These are phyloP conservation scores for Rhodophaea formosa DNA, from an alignment of 2,888 invertebrate genomes.

Conservation along the genomic window DNA sequence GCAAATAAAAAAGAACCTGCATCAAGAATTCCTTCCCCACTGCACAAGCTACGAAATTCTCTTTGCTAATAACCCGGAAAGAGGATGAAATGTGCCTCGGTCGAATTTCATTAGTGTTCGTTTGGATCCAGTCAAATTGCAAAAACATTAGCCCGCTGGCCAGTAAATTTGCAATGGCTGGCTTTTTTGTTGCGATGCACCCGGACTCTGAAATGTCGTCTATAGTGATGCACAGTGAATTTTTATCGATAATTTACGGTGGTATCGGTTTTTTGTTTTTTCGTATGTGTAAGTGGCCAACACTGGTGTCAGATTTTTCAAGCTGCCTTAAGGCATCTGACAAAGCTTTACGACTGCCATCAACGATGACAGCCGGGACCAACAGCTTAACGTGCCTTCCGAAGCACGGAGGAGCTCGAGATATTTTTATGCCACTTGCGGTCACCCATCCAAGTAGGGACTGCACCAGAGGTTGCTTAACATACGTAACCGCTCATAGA, in stretches of 20 bases:
- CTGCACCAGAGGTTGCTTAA: no score
- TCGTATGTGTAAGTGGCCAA: no score
- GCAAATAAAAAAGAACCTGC: background rate
- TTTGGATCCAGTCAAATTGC: conserved; percentile 44
- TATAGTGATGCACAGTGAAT: conserved; percentile 34
- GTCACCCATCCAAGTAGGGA: no score
- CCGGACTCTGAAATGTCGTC: conserved; percentile 47
- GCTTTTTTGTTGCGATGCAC: conserved; percentile 62
- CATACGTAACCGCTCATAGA: no score
- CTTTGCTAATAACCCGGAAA: conserved; percentile 25
- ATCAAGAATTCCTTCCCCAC: background rate
- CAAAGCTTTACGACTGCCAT: no score
- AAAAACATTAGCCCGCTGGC: conserved; percentile 50
- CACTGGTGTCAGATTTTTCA: no score
- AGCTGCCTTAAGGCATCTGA: no score
- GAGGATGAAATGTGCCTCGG: conserved; percentile 42
- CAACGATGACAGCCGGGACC: no score
- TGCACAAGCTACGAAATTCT: conserved; percentile 7
- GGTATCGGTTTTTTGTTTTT: no score
- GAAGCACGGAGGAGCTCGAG: no score
- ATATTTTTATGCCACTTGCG: no score
- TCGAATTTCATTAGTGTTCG: conserved; percentile 58
- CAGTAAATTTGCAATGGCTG: conserved; percentile 67
- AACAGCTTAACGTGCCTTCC: no score
- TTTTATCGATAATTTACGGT: conserved; percentile 26